Evolutionary conservation across 1,140 invertebrate species (phyloP).

Genomic region (Drosophila grimshawi): DNA sequence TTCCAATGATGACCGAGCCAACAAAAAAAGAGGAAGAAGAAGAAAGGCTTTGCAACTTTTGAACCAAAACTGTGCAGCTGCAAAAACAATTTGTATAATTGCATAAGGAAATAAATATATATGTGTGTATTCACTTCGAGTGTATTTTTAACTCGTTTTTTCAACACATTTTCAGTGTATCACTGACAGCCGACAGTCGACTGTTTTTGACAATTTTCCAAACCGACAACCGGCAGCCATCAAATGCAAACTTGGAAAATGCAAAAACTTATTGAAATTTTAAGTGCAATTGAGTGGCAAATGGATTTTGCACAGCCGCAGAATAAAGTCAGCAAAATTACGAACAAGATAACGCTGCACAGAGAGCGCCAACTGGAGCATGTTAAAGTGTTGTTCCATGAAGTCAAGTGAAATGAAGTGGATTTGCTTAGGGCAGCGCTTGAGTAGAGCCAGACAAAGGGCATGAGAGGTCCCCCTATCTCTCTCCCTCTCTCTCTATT

Average conservation of each 20-base stretch:
- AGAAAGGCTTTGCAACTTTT: conserved; percentile 9
- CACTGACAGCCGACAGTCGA: conserved; percentile 23
- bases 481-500: no score
- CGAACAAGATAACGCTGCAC: background rate
- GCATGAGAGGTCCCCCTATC: no score
- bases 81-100: conserved; percentile 63
- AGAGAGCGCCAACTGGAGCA: conserved; percentile 41
- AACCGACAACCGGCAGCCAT: conserved; percentile 12
- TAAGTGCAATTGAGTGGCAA: conserved; percentile 73
- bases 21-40: background rate
- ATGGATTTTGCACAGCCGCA: conserved; percentile 42
- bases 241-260: conserved; percentile 55
- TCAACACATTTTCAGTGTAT: conserved; percentile 26
- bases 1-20: conserved; percentile 11
- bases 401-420: conserved; percentile 48
- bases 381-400: conserved; percentile 48
- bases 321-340: background rate
- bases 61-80: background rate
- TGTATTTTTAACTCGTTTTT: conserved; percentile 13
- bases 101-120: conserved; percentile 11
- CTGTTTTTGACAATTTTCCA: conserved; percentile 46
- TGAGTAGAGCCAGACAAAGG: no score
- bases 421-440: background rate
- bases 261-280: conserved; percentile 64
- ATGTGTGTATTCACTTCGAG: no score